Evolutionary conservation across 2,797 vertebrate species (phyloP).

Genomic region (Capromys pilorides): DNA sequence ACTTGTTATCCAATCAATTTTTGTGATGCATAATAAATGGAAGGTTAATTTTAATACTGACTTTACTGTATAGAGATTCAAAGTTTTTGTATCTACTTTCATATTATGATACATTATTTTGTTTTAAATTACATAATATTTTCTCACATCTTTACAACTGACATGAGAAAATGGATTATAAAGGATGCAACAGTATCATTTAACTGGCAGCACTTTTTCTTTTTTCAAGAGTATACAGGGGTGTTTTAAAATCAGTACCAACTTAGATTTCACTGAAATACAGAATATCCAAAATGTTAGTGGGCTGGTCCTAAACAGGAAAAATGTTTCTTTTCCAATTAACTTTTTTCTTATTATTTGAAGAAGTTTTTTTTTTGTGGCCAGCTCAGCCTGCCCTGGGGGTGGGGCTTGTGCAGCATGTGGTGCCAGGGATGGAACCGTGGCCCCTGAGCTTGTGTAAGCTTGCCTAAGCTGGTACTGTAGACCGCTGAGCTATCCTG

Average conservation of each 20-base stretch:
- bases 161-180: slow-evolving; percentile 51
- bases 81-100: slow-evolving; percentile 18
- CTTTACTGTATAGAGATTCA: not conserved
- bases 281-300: slow-evolving; percentile 20
- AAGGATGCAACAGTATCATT: not conserved
- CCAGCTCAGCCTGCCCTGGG: too few species aligned
- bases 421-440: too few species aligned
- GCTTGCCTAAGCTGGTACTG: too few species aligned
- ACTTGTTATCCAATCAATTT: slow-evolving; percentile 11
- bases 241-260: slow-evolving; percentile 35
- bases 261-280: slow-evolving; percentile 51
- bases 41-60: slow-evolving; percentile 32
- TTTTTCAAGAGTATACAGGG: not conserved
- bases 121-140: not conserved
- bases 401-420: too few species aligned
- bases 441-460: too few species aligned
- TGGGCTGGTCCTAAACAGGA: slow-evolving; percentile 12
- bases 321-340: not conserved
- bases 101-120: slow-evolving; percentile 37
- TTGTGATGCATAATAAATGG: slow-evolving; percentile 39
- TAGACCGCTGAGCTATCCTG: too few species aligned
- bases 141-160: slow-evolving; percentile 30
- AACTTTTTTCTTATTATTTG: too few species aligned
- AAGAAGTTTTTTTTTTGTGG: too few species aligned
- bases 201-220: not conserved